Evolutionary conservation across 2,113 vertebrate genomes (phyloP), one percentile per base, ranked within the genome.

Genomic region (Catharus minimus): DNA sequence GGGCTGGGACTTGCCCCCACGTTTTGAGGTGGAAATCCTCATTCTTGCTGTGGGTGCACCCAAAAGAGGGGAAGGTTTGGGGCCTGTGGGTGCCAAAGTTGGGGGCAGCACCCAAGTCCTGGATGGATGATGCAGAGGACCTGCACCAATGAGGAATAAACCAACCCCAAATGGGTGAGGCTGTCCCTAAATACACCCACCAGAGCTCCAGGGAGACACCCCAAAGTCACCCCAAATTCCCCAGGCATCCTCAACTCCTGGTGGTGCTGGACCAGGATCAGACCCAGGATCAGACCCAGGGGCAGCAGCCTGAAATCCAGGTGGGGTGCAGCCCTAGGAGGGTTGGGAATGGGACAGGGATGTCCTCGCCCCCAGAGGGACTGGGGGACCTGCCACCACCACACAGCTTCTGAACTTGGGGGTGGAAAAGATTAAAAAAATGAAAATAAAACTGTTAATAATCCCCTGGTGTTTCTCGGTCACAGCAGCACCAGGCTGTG

Each of bases 361-460:
- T 28, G 5, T 19, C 13, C 68, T 27, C 1, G 0, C 3, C 4
- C 2, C 10, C 6, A 17, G 18, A 62, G n/a, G 65, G 36, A 5
- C 7, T 3, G 7, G 1, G 15, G 78, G 27, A 44, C 24, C 62
- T 75, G 52, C 28, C 44, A 39, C 10, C 30, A n/a, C 44, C 65
- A 26, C 55, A 15, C 39, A 52, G 3, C 22, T 52, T 39, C 8
- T 52, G 46, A 81, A 41, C 56, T 73, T 22, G 5, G 2, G 10
- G 3, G 8, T 3, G 1, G 1, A 3, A 5, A 17, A 9, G 11
- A 17, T 7, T 10, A 2, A 33, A 57, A 39, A 24, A 5, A 14
- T 2, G 19, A 1, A 55, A 81, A 60, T 19, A 30, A 58, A 66
- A 12, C 11, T 23, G 19, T 14, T 19, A 19, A 10, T 23, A 11